Evolutionary conservation across 2,113 vertebrate species (phyloP), one percentile per base, ranked within the genome.

Genomic region (Aramus guarauna): DNA sequence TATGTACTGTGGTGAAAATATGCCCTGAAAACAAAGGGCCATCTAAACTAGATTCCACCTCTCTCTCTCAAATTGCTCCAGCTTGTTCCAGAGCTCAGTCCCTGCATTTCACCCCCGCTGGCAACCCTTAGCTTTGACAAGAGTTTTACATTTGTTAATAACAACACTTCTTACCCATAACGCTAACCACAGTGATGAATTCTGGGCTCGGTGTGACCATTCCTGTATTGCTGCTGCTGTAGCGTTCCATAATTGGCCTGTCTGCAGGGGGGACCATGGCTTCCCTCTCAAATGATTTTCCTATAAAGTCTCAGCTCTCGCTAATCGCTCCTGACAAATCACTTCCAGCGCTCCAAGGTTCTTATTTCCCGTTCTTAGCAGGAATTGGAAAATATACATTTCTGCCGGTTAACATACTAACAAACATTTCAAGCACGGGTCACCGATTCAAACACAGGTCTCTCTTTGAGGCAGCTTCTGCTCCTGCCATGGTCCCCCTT

Each of bases 301-400:
- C 75, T 89, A 12, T 80, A 43, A 94, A 76, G 11, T 50, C 17
- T 1, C 68, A 29, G 62, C 43, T 94, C 50, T 60, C 71, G n/a
- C 75, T 94, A 96, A 89, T 85, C 69, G 6, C 68, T 78, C 64
- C 85, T 96, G 88, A 92, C 71, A 92, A 92, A 81, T 60, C 94
- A 69, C 34, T 77, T 82, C 78, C 68, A 94, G 41, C 2, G 3
- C 58, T 89, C 22, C 66, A 53, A 76, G 55, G 21, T 47, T 91
- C 62, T 68, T 87, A 60, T 52, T 94, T 76, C 88, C 74, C 43
- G 39, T 69, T 85, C 75, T 81, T 79, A 76, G 58, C 58, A 96
- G 77, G 27, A 92, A 74, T 18, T 82, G 36, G 75, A 73, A 96
- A 94, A 84, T 27, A 86, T 1, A 50, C 37, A 76, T 95, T 92